Percentiles rank a stretch among this genome's conserved stretches.
Conservation (phyloP, 2,888 invertebrate species). For the Cheilosia vulpina region DNA sequence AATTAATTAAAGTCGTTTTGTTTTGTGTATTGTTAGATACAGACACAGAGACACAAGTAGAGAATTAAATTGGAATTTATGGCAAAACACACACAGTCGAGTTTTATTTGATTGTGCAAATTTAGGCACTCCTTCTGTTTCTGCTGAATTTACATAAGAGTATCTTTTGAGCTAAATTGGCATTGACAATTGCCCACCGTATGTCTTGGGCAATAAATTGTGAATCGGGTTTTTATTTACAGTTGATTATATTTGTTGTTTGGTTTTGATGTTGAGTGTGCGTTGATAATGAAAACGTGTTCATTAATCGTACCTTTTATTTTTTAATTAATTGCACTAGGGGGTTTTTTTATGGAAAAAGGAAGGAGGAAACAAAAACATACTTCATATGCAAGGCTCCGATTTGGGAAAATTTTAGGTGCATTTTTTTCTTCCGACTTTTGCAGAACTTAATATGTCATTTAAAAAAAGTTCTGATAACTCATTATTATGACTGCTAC, state of each 20-base stretch:
- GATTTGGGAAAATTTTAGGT: too few species aligned
- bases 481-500: too few species aligned
- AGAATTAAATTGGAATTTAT: slow-evolving; percentile 55
- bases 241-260: not conserved
- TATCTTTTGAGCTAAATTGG: slow-evolving; percentile 51
- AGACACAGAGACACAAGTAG: not conserved
- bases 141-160: slow-evolving; percentile 5
- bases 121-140: not conserved
- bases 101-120: slow-evolving; percentile 23
- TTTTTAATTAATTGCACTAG: too few species aligned
- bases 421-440: too few species aligned
- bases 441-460: too few species aligned
- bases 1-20: slow-evolving; percentile 49
- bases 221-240: not conserved
- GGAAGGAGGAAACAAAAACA: too few species aligned
- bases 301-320: too few species aligned
- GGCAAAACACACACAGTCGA: slow-evolving; percentile 26
- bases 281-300: too few species aligned
- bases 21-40: not conserved
- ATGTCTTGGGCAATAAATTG: not conserved
- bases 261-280: not conserved
- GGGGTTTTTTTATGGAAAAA: too few species aligned
- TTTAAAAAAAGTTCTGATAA: too few species aligned
- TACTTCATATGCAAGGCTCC: too few species aligned
- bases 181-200: slow-evolving; percentile 36